phyloP scores from a whole-genome alignment of 2,888 invertebrate species.

The Amphipoea lucens region DNA sequence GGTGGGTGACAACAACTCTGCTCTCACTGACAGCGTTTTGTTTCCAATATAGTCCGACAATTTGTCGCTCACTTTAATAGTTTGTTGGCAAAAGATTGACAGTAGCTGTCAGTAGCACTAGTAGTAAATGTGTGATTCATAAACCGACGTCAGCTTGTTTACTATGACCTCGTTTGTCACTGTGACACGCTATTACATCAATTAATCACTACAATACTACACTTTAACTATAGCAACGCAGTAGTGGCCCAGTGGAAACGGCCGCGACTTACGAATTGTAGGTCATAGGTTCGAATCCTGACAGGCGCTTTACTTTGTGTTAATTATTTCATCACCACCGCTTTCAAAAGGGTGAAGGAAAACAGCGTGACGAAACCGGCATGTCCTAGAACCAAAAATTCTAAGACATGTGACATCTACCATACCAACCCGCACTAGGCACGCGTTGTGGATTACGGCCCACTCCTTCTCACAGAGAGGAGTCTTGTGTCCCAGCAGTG shows the following conservation, averaged over 20 bases:
- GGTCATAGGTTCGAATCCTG: not conserved
- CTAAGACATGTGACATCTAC: not conserved
- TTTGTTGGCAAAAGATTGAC: not conserved
- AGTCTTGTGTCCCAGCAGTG: not conserved
- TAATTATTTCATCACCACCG: not conserved
- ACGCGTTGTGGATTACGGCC: not conserved
- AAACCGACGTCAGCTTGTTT: not conserved
- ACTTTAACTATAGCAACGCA: not conserved
- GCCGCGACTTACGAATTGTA: not conserved
- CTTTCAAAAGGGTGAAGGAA: not conserved
- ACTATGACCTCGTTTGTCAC: slow-evolving; percentile 1
- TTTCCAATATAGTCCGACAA: not conserved
- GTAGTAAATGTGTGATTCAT: not conserved
- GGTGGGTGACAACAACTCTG: not conserved
- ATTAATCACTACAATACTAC: slow-evolving; percentile 1
- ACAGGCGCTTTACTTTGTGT: not conserved
- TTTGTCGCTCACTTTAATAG: not conserved
- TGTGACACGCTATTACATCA: slow-evolving; percentile 10
- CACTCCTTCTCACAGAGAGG: not conserved
- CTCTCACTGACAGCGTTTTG: too few relatives aligned
- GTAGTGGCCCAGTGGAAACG: not conserved
- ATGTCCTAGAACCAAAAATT: not conserved
- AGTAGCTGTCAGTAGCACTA: not conserved
- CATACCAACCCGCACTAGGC: not conserved
- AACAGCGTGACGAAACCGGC: not conserved